Evolutionary conservation across 2,113 vertebrate species (phyloP), one percentile per base, ranked within the genome.

Genomic region (Percina caprodes): DNA sequence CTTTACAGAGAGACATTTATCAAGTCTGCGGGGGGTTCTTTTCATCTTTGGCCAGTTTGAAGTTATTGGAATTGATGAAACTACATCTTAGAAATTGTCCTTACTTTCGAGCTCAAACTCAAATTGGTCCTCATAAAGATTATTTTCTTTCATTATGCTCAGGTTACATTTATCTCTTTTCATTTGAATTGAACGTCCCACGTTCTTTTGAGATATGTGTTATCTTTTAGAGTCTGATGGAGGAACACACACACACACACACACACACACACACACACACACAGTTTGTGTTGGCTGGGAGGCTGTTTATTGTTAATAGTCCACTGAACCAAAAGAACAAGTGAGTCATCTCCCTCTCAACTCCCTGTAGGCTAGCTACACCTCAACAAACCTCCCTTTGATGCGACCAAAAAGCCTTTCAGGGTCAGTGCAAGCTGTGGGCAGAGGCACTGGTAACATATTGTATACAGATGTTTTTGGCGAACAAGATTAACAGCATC

Each of bases 311-410:
- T 14, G 54, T 13, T 24, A 54, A 77, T 21, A 63, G 39, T 16
- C 10, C 67, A 79, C 70, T 42, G 6, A 72, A 33, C 19, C 19
- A 60, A 33, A 71, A 78, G 14, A 74, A 12, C 6, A 11, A 54
- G 48, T 78, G 88, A 88, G 55, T 90, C 86, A 88, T 69, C 45
- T 13, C 12, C 55, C 60, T 13, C 56, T 58, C 62, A 54, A n/a
- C 30, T 30, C 30, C 30, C 30, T 30, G 30, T 30, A 30, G 18
- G 39, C n/a, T 45, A 24, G 61, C 79, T 48, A 33, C 33, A 55
- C 55, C 54, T 39, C 26, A 60, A 51, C 63, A 67, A 54, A 56
- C 21, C 30, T 48, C 24, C 54, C 68, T 24, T 56, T 10, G 4
- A 30, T 33, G 45, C 48, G 48, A 39, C 48, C 62, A 5, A 35